Percentiles rank a stretch among this genome's conserved stretches.
These are phyloP conservation scores for Spisula solida DNA, from an alignment of 2,888 invertebrate species.

Conservation along the genomic window DNA sequence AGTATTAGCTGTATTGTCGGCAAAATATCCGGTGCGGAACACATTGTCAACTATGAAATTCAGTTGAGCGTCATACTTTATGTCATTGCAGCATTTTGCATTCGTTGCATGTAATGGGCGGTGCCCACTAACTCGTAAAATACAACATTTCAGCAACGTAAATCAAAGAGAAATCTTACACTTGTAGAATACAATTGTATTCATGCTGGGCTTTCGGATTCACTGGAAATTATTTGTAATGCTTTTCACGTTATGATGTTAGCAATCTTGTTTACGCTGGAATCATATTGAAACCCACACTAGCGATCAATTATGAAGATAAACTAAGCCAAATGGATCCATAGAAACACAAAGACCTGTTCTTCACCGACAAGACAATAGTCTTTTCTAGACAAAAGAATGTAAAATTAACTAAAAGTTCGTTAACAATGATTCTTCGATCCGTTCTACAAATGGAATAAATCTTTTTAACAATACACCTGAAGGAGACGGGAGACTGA, in stretches of 20 bases:
- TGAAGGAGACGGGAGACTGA: slow-evolving; percentile 56
- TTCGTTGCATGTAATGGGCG: no score
- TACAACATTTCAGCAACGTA: slow-evolving; percentile 13
- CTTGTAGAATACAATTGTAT: slow-evolving; percentile 36
- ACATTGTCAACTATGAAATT: no score
- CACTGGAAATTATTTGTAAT: slow-evolving; percentile 52
- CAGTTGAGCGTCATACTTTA: no score
- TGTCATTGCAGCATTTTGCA: no score
- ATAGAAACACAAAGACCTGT: slow-evolving; percentile 51
- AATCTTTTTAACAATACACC: slow-evolving; percentile 65
- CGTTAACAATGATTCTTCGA: slow-evolving; percentile 66
- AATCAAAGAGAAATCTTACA: slow-evolving; percentile 50
- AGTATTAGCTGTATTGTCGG: no score
- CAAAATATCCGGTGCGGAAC: no score
- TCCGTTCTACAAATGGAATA: slow-evolving; percentile 65
- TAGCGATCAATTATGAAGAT: slow-evolving; percentile 61
- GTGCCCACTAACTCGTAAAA: not conserved
- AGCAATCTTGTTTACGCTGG: slow-evolving; percentile 60
- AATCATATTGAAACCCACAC: slow-evolving; percentile 59
- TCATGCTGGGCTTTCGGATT: slow-evolving; percentile 40
- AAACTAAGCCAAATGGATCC: slow-evolving; percentile 51
- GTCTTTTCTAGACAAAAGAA: slow-evolving; percentile 66
- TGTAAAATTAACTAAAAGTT: slow-evolving; percentile 65
- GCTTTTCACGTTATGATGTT: slow-evolving; percentile 44
- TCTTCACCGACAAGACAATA: slow-evolving; percentile 65